phyloP scores from a whole-genome alignment of 2,888 invertebrate genomes.

The Abrostola triplasia region DNA sequence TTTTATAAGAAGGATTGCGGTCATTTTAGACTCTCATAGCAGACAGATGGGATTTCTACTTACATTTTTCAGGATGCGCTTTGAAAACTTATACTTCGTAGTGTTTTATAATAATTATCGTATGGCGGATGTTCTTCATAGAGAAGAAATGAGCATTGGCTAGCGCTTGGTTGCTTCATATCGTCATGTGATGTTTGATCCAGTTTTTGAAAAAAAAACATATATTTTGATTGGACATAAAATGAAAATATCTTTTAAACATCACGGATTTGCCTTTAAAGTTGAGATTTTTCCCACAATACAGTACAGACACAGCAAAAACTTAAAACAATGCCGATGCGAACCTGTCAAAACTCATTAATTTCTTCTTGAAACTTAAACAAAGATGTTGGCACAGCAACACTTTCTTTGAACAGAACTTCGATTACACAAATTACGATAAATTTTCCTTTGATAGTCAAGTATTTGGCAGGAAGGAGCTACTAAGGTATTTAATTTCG shows the following conservation, averaged over 20 bases:
- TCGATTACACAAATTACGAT: constrained; percentile 13
- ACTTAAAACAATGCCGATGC: not conserved
- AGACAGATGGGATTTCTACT: not conserved
- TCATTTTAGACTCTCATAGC: not conserved
- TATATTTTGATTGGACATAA: not conserved
- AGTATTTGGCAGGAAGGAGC: constrained; percentile 25
- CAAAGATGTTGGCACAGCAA: constrained; percentile 13
- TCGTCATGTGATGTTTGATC: not conserved
- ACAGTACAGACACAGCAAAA: not conserved
- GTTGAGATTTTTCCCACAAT: not conserved
- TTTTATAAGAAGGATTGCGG: not conserved
- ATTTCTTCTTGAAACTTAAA: constrained; percentile 13
- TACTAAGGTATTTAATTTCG: constrained; percentile 21
- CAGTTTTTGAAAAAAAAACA: not conserved
- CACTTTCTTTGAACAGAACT: constrained; percentile 7
- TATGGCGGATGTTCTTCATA: too few species aligned
- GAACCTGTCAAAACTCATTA: constrained; percentile 19
- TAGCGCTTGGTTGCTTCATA: too few species aligned
- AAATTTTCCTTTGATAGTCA: constrained; percentile 22
- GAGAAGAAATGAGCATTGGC: too few species aligned
- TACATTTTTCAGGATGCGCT: not conserved
- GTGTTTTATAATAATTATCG: too few species aligned
- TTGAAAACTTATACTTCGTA: not conserved
- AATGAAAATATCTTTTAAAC: not conserved
- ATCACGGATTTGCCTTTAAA: not conserved